These are phyloP conservation scores for Mionectes olivaceus DNA, from an alignment of 2,797 vertebrate genomes.

Conservation along the genomic window DNA sequence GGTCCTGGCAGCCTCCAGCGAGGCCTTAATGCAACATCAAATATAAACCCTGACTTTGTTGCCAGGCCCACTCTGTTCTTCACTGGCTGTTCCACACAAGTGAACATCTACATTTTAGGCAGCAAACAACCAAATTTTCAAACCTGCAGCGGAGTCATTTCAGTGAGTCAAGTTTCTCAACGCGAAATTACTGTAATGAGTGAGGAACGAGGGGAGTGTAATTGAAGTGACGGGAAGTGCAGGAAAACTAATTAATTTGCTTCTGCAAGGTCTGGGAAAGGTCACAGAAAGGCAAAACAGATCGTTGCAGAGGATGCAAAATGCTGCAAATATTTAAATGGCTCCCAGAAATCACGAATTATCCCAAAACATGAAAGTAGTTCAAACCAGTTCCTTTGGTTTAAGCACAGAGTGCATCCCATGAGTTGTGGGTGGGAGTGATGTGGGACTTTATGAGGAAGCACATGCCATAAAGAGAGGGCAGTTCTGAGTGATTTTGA, in stretches of 20 bases:
- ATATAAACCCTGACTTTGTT: background rate
- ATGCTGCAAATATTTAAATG: background rate
- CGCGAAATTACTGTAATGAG: background rate
- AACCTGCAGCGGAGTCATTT: accelerated
- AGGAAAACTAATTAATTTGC: slow-evolving; percentile 22
- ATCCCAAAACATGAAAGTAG: background rate
- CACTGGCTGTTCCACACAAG: accelerated
- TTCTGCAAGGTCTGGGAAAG: background rate
- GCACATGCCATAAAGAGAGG: background rate
- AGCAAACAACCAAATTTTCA: background rate
- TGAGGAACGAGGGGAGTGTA: background rate
- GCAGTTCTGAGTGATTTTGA: background rate
- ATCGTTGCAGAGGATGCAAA: background rate
- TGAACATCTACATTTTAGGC: background rate
- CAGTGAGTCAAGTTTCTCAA: slow-evolving; percentile 20
- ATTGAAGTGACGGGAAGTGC: background rate
- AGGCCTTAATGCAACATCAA: background rate
- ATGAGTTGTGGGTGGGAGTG: background rate
- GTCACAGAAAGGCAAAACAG: background rate
- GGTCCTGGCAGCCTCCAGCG: background rate
- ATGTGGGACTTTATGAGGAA: background rate
- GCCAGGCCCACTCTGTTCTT: background rate
- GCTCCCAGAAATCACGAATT: background rate
- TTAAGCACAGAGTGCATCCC: background rate
- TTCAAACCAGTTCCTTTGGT: background rate